Percentiles rank a stretch among this genome's conserved stretches.
phyloP scores from a whole-genome alignment of 2,888 invertebrate genomes.

The Ligdia adustata region DNA sequence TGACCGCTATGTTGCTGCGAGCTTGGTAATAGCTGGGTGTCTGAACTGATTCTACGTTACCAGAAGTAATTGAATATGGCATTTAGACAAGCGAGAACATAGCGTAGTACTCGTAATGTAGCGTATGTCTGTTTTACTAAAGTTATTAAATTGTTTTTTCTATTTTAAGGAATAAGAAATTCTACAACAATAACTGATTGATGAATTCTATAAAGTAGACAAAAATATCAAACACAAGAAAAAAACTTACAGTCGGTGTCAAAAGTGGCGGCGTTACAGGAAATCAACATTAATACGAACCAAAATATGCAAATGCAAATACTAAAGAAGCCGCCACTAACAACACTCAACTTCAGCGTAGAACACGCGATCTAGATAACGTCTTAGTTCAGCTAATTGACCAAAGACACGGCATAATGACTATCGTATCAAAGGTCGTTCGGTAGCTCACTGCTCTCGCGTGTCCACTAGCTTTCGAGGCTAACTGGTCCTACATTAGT shows the following conservation, averaged over 20 bases:
- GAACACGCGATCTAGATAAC: slow-evolving; percentile 44
- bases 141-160: too few relatives aligned
- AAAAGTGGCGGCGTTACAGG: too few relatives aligned
- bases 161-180: too few relatives aligned
- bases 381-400: slow-evolving; percentile 49
- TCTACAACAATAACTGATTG: too few relatives aligned
- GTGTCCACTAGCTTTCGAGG: slow-evolving; percentile 44
- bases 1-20: slow-evolving; percentile 25
- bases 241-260: too few relatives aligned
- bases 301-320: neutral
- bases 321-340: slow-evolving; percentile 8
- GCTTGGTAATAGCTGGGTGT: slow-evolving; percentile 12
- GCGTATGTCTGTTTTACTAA: too few relatives aligned
- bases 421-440: slow-evolving; percentile 60
- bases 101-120: too few relatives aligned
- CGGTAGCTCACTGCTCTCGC: slow-evolving; percentile 49
- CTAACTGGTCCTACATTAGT: slow-evolving; percentile 29
- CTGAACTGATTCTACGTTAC: slow-evolving; percentile 12
- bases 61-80: slow-evolving; percentile 12
- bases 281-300: too few relatives aligned
- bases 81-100: neutral
- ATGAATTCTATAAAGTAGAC: too few relatives aligned
- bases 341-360: slow-evolving; percentile 17
- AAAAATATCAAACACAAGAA: too few relatives aligned
- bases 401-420: slow-evolving; percentile 57